Base-by-base conservation (phyloP, 2,113 vertebrate genomes). In the Mus spicilegus region DNA sequence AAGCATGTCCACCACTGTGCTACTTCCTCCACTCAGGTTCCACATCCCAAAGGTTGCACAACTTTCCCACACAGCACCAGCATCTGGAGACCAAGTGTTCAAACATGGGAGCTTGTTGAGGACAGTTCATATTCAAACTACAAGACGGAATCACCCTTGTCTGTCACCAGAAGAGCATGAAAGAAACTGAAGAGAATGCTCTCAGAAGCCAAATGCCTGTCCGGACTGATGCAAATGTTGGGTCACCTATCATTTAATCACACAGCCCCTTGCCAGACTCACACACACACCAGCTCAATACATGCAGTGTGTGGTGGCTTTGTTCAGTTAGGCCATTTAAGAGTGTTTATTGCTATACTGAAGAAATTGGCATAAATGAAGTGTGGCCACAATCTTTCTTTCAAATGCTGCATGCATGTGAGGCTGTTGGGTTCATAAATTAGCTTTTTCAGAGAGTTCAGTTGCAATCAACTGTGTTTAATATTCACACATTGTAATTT, bases 181-280 rank as follows among this genome's bases (percentile, higher is more conserved):
- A 77, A 84, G 0, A 33, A 89, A 91, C 95, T 95, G 46, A 76
- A 67, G 56, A 82, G 73, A 91, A 88, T n/a, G 82, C 87, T 94
- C 85, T 88, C 85, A 46, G 0, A 92, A 95, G 96, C 51, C 49
- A 97, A 95, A 96, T 88, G 58, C 76, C 72, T 95, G 87, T 92
- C 93, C 49, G 96, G 94, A 97, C 54, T 89, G 84, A 65, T 96
- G 97, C 97, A 96, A 98, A 90, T 51, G 87, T 81, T 1, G 22
- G 78, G 75, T 98, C 88, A 76, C 2, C 2, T 97, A 63, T 87
- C 95, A 96, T 95, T 98, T 97, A 97, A 98, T 97, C 97, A 93
- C 86, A 84, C 49, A 82, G 95, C 10, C 2, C 85, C 93, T 0
- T 87, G 73, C 33, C 86, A 63, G 91, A 96, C 89, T 96, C 49